Evolutionary conservation across 2,888 invertebrate species (phyloP).

Genomic region (Chaitophorus viminalis): DNA sequence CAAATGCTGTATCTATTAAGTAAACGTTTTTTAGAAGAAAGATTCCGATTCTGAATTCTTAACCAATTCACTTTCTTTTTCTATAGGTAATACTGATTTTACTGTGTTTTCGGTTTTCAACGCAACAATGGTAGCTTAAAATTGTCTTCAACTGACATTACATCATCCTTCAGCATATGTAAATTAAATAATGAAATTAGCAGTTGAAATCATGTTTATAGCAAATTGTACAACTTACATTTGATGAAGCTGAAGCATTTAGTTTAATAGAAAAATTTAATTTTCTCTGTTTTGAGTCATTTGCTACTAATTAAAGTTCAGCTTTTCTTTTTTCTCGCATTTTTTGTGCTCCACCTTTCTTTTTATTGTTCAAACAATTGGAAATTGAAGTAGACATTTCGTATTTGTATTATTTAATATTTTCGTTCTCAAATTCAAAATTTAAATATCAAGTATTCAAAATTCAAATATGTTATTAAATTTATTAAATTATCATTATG

Average conservation of each 20-base stretch:
- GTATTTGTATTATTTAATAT: too few relatives aligned
- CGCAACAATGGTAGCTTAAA: constrained; percentile 12
- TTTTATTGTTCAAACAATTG: too few relatives aligned
- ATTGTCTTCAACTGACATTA: constrained; percentile 17
- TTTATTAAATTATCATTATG: too few relatives aligned
- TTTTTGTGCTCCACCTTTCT: too few relatives aligned
- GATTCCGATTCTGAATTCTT: constrained; percentile 28
- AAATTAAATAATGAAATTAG: not conserved
- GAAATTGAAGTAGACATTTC: too few relatives aligned
- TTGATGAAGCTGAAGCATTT: not conserved
- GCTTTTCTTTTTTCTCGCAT: too few relatives aligned
- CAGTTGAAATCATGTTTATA: not conserved
- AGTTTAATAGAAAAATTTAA: not conserved
- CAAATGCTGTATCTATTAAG: too few relatives aligned
- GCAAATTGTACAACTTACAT: constrained; percentile 4
- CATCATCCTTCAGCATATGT: not conserved
- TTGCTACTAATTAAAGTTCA: not conserved
- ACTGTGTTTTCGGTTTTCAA: too few relatives aligned
- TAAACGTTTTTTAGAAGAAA: not conserved
- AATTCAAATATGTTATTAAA: too few relatives aligned
- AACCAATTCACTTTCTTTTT: constrained; percentile 32
- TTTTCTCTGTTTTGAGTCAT: not conserved
- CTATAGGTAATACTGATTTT: not conserved
- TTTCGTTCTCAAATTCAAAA: too few relatives aligned
- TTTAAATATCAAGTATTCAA: too few relatives aligned